phyloP scores from a whole-genome alignment of 2,113 vertebrate genomes.

The Mugil cephalus region DNA sequence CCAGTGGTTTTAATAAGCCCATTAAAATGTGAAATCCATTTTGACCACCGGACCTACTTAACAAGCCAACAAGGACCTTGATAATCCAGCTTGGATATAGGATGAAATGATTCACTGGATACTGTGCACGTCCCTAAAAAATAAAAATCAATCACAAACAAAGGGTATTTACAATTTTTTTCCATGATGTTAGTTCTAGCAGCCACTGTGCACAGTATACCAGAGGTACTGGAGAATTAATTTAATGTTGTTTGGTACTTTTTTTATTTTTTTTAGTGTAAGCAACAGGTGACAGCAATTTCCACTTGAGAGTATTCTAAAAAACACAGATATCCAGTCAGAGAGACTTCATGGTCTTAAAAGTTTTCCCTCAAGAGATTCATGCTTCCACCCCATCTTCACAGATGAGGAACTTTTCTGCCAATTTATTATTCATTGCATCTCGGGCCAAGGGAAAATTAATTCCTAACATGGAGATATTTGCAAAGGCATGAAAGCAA shows the following conservation, averaged over 20 bases:
- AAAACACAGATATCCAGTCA: slow-evolving; percentile 27
- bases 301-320: slow-evolving; percentile 24
- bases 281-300: slow-evolving; percentile 42
- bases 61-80: slow-evolving; percentile 37
- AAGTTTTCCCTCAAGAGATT: slow-evolving; percentile 62
- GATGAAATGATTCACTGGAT: slow-evolving; percentile 40
- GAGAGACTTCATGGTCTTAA: slow-evolving; percentile 51
- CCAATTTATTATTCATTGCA: slow-evolving; percentile 79
- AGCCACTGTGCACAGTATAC: not conserved
- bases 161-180: slow-evolving; percentile 6
- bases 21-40: slow-evolving; percentile 76
- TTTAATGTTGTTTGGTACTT: not conserved
- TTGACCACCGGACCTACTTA: slow-evolving; percentile 62
- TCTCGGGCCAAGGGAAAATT: slow-evolving; percentile 71
- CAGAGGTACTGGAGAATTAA: not conserved
- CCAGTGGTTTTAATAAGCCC: slow-evolving; percentile 65
- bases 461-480: slow-evolving; percentile 75
- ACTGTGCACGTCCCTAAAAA: slow-evolving; percentile 32
- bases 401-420: slow-evolving; percentile 70
- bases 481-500: slow-evolving; percentile 76
- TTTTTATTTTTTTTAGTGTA: not conserved
- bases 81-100: slow-evolving; percentile 53
- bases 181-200: not conserved
- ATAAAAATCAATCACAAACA: not conserved
- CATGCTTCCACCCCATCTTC: slow-evolving; percentile 49